phyloP scores from a whole-genome alignment of 1,140 invertebrate genomes.

The Thaumatotibia leucotreta region DNA sequence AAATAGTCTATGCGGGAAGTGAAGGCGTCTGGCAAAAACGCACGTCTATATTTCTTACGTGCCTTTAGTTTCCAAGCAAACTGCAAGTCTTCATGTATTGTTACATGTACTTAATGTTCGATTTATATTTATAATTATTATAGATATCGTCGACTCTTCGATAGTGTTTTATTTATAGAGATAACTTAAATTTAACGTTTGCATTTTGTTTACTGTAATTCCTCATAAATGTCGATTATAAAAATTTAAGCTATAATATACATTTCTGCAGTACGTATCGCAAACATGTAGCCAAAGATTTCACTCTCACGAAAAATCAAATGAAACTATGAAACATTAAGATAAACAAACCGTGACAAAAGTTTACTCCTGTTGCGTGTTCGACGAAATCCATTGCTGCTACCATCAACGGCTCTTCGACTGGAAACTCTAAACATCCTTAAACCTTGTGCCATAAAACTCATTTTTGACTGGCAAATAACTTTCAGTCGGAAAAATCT shows the following conservation, averaged over 20 bases:
- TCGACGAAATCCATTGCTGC: constrained; percentile 53
- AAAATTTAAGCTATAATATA: no score
- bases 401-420: constrained; percentile 15
- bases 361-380: constrained; percentile 65
- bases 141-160: no score
- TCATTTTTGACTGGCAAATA: background rate
- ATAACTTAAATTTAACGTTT: no score
- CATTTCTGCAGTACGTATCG: background rate
- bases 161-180: no score
- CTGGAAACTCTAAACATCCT: background rate
- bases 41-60: background rate
- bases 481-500: constrained; percentile 4
- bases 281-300: background rate
- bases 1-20: background rate
- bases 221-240: no score
- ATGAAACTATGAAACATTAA: constrained; percentile 51
- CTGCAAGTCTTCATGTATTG: no score
- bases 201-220: no score
- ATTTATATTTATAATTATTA: no score
- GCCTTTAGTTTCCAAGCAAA: background rate
- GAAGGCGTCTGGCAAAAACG: no score
- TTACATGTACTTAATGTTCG: no score
- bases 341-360: constrained; percentile 64
- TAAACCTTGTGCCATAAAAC: background rate
- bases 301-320: constrained; percentile 24